A percentile compares a stretch with the other conserved stretches of the same genome.
phyloP scores from a whole-genome alignment of 2,888 invertebrate genomes.

The Acanthacorydalis orientalis region DNA sequence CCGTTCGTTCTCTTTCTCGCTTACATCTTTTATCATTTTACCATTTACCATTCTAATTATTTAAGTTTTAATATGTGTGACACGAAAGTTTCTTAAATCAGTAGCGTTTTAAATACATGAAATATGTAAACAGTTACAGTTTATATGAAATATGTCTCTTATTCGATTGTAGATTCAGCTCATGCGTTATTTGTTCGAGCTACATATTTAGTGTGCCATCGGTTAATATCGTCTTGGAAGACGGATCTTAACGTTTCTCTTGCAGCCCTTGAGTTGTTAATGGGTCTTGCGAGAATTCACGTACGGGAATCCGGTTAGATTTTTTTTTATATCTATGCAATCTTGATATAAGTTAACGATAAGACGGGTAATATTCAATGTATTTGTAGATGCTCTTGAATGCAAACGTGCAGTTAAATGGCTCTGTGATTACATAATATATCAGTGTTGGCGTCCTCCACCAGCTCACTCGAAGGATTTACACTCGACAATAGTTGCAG shows the following conservation, averaged over 20 bases:
- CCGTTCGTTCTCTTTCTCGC: neutral
- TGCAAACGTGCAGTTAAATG: constrained; percentile 89
- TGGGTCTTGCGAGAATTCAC: constrained; percentile 78
- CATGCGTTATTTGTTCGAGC: constrained; percentile 82
- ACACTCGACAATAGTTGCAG: constrained; percentile 86
- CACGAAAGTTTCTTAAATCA: neutral
- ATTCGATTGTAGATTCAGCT: constrained; percentile 48
- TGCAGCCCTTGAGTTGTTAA: constrained; percentile 81
- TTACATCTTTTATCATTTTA: neutral
- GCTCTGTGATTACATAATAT: constrained; percentile 95
- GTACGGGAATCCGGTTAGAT: constrained; percentile 72
- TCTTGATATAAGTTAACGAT: neutral
- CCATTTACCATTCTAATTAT: neutral
- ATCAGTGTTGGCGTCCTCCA: constrained; percentile 88
- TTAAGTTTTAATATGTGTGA: neutral
- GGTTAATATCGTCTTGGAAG: constrained; percentile 91
- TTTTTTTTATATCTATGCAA: neutral
- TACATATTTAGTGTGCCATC: constrained; percentile 86
- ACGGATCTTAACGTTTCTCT: constrained; percentile 85
- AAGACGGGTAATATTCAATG: neutral
- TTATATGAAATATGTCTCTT: constrained; percentile 13
- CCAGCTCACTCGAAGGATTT: constrained; percentile 86
- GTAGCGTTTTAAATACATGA: neutral
- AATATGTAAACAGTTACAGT: neutral
- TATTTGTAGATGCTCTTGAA: constrained; percentile 62